These are phyloP conservation scores for Acanthosoma haemorrhoidale DNA, from an alignment of 2,888 invertebrate genomes.

Conservation along the genomic window DNA sequence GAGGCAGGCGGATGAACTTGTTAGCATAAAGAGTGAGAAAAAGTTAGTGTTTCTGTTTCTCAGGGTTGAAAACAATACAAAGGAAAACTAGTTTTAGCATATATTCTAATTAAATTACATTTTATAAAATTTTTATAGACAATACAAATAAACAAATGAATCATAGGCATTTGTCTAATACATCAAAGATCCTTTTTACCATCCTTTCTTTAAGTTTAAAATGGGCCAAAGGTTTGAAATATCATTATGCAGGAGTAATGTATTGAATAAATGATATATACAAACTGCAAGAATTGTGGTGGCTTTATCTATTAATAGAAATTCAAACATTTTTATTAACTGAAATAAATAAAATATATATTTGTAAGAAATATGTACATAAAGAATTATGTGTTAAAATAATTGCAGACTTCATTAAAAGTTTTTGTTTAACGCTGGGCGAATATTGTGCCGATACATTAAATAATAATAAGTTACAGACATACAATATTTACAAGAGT, in stretches of 20 bases:
- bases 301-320: neutral
- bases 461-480: constrained; percentile 20
- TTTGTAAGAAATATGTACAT: neutral
- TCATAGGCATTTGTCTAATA: neutral
- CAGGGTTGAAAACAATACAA: neutral
- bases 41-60: constrained; percentile 11
- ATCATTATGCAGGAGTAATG: neutral
- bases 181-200: neutral
- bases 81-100: neutral
- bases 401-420: constrained; percentile 3
- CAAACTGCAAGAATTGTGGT: neutral
- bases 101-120: constrained; percentile 21
- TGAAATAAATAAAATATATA: constrained; percentile 12
- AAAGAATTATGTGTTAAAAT: neutral
- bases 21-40: too few species aligned
- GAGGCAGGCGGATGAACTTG: too few species aligned
- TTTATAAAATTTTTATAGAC: constrained; percentile 27
- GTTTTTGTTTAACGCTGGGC: neutral
- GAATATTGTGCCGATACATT: constrained; percentile 1
- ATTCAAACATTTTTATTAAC: neutral
- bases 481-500: constrained; percentile 25
- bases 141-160: constrained; percentile 18
- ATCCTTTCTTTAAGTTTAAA: neutral
- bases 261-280: neutral
- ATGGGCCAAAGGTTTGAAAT: neutral